These are phyloP conservation scores for Heliothis virescens DNA, from an alignment of 1,140 invertebrate genomes.

Conservation along the genomic window DNA sequence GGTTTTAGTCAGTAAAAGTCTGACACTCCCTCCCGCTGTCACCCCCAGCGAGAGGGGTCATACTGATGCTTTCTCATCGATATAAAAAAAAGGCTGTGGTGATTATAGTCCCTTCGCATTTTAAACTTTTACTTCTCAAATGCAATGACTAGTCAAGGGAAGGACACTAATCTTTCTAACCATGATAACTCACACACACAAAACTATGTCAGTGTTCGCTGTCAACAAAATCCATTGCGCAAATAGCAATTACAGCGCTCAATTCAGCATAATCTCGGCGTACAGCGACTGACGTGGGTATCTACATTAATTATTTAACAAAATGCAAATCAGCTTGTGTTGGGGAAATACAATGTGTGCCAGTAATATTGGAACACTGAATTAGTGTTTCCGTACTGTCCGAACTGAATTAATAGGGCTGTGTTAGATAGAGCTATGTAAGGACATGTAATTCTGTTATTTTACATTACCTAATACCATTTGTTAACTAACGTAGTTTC, in stretches of 20 bases:
- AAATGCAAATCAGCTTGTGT: conserved; percentile 45
- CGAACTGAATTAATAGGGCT: not conserved
- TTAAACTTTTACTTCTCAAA: too few species aligned
- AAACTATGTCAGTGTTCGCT: not conserved
- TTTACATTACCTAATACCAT: too few species aligned
- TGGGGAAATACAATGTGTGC: conserved; percentile 7
- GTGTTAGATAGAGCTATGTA: not conserved
- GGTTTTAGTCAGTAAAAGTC: too few species aligned
- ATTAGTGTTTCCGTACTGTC: conserved; percentile 10
- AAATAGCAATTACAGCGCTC: conserved; percentile 34
- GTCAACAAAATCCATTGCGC: conserved; percentile 5
- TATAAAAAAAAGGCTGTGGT: too few species aligned
- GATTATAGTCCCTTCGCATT: too few species aligned
- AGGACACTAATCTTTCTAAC: too few species aligned
- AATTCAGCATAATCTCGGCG: conserved; percentile 6
- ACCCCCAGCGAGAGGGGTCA: too few species aligned
- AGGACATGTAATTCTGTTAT: too few species aligned
- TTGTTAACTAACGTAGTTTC: too few species aligned
- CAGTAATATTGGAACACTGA: not conserved
- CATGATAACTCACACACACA: not conserved
- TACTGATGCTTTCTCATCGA: too few species aligned
- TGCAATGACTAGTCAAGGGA: too few species aligned
- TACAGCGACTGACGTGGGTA: conserved; percentile 7
- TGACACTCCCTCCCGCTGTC: too few species aligned
- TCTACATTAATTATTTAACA: conserved; percentile 42